Evolutionary conservation across 2,888 invertebrate genomes (phyloP), one percentile per base, ranked within the genome.

Genomic region (Disparrhopalites patrizii): DNA sequence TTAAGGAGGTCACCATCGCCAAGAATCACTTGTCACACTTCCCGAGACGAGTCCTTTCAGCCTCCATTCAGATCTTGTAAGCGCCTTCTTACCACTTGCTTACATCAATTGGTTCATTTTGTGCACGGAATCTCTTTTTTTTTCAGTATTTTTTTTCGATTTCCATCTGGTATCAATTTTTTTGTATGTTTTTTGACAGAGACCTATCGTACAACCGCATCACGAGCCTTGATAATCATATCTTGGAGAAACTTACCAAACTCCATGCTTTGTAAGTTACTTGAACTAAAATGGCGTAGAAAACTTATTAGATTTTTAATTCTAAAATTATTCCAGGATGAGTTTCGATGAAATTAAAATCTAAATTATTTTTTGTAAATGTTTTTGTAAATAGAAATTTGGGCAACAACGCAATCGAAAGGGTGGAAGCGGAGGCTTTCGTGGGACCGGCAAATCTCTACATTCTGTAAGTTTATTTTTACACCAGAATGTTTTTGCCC

Each of bases 341-440:
- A 40, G 15, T 40, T 40, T 40, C 15, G 13, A 18, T 4, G 40
- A 33, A 7, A 40, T 15, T 3, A 40, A 40, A 40, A 25, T 54
- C 27, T 54, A 25, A 10, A 54, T 54, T n/a, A 23, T 25, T 25
- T 54, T 54, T 7, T 8, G 23, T 7, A 18, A 18, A 18, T n/a
- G 50, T 47, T n/a, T n/a, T n/a, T n/a, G n/a, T n/a, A n/a, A n/a
- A n/a, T n/a, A 85, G 85, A 77, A 82, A 92, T 77, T 83, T 95
- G 78, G 89, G 89, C 79, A 84, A 90, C 78, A 96, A 96, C 83
- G 87, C 87, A 81, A 89, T 96, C 79, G 82, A 84, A 72, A 82
- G 84, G 78, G 88, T 96, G 77, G 86, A 88, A 75, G 85, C 86
- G 75, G 85, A 86, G 75, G 90, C 92, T 65, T 93, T 96, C 80